These are phyloP conservation scores for Terebella lapidaria DNA, from an alignment of 2,888 invertebrate genomes.

Conservation along the genomic window DNA sequence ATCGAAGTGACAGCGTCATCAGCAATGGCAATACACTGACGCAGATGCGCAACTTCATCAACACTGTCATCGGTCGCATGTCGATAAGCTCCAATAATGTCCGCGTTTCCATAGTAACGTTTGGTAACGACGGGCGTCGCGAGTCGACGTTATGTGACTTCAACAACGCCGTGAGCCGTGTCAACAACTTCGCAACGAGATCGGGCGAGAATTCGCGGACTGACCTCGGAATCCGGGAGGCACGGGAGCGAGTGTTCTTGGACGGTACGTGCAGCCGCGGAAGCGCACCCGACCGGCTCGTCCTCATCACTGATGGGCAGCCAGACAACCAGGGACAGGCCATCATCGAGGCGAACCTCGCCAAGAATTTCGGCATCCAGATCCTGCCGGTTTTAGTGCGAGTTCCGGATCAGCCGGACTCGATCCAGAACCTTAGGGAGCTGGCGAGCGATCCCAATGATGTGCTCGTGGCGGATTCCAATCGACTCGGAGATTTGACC, in stretches of 20 bases:
- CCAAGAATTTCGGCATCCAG: not conserved
- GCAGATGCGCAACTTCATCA: not conserved
- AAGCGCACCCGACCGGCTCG: conserved; percentile 4
- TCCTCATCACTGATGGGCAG: conserved; percentile 13
- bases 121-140: not conserved
- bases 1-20: not conserved
- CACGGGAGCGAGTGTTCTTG: conserved; percentile 10
- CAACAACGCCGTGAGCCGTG: not conserved
- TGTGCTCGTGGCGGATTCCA: too few relatives aligned
- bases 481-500: too few relatives aligned
- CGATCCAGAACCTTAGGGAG: too few relatives aligned
- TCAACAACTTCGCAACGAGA: not conserved
- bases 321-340: conserved; percentile 5
- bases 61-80: not conserved
- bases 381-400: too few relatives aligned
- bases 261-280: conserved; percentile 3
- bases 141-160: not conserved
- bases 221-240: not conserved
- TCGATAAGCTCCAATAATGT: not conserved
- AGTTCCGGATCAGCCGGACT: too few relatives aligned
- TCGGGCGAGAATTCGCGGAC: not conserved
- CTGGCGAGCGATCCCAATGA: too few relatives aligned
- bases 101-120: not conserved
- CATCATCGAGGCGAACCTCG: not conserved
- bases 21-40: not conserved